phyloP scores from a whole-genome alignment of 2,797 vertebrate species.

The Halcyon chelicuti region DNA sequence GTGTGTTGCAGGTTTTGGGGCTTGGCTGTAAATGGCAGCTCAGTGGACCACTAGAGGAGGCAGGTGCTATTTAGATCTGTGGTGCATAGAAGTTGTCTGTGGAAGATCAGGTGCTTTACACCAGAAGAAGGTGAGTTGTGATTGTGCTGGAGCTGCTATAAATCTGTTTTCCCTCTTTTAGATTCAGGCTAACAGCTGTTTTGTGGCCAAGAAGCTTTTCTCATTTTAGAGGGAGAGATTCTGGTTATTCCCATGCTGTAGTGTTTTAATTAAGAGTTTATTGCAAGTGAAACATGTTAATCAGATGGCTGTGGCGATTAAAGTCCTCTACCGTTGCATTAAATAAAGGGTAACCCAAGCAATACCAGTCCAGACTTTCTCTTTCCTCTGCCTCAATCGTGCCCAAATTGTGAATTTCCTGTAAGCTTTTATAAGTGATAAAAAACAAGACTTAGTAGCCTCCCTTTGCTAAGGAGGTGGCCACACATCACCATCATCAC shows the following conservation, averaged over 20 bases:
- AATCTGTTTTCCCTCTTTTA: background rate
- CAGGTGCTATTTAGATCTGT: background rate
- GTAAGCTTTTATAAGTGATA: background rate
- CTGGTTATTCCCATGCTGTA: background rate
- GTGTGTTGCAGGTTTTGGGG: background rate
- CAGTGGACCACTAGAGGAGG: background rate
- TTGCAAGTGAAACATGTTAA: background rate
- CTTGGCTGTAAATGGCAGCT: background rate
- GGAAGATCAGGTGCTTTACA: background rate
- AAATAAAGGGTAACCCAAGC: background rate
- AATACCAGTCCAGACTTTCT: background rate
- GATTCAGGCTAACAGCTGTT: background rate
- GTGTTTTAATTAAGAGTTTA: conserved; percentile 16
- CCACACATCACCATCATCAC: background rate
- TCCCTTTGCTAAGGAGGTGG: background rate
- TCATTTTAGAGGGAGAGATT: background rate
- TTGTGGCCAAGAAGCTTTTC: background rate
- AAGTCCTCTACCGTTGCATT: background rate
- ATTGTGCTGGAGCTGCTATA: background rate
- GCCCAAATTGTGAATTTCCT: background rate
- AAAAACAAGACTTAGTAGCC: background rate
- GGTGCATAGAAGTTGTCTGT: background rate
- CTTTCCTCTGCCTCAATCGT: background rate
- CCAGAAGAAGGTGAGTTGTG: background rate
- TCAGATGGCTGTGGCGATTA: background rate